Percentiles rank a stretch among this genome's conserved stretches.
phyloP scores from a whole-genome alignment of 2,888 invertebrate species.

The Polia nebulosa region DNA sequence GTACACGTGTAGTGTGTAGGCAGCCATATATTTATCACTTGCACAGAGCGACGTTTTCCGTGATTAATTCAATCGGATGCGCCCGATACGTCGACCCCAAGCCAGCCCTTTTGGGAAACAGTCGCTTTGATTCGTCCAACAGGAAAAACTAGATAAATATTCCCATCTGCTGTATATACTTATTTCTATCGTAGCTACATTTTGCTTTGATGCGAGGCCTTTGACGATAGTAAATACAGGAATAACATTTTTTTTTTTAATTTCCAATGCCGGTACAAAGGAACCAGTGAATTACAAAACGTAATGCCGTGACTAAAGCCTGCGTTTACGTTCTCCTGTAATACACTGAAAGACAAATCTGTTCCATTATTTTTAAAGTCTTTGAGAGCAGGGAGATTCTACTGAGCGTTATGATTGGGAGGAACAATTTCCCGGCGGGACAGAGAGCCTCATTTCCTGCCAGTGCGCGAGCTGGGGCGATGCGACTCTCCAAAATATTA shows the following conservation, averaged over 20 bases:
- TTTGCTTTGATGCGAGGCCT: conserved; percentile 32
- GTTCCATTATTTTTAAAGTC: conserved; percentile 85
- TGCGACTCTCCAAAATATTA: conserved; percentile 86
- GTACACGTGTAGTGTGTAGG: conserved; percentile 49
- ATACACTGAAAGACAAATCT: conserved; percentile 84
- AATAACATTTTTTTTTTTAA: conserved; percentile 20
- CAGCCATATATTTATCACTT: conserved; percentile 70
- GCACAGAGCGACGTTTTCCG: conserved; percentile 77
- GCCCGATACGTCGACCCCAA: conserved; percentile 78
- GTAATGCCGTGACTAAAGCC: conserved; percentile 68
- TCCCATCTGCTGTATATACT: conserved; percentile 48
- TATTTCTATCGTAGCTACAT: conserved; percentile 42
- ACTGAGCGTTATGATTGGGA: conserved; percentile 87
- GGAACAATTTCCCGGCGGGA: conserved; percentile 89
- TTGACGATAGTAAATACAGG: conserved; percentile 40
- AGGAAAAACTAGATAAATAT: conserved; percentile 65
- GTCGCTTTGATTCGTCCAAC: conserved; percentile 75
- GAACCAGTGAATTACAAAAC: conserved; percentile 66
- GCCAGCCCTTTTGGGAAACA: conserved; percentile 78
- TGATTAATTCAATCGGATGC: conserved; percentile 88
- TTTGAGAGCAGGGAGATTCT: conserved; percentile 84
- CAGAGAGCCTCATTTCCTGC: conserved; percentile 89
- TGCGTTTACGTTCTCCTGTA: conserved; percentile 74
- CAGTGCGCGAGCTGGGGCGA: conserved; percentile 78
- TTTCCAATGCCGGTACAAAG: conserved; percentile 37